Conservation (phyloP, 1,140 invertebrate genomes). For the Trichonephila inaurata region DNA sequence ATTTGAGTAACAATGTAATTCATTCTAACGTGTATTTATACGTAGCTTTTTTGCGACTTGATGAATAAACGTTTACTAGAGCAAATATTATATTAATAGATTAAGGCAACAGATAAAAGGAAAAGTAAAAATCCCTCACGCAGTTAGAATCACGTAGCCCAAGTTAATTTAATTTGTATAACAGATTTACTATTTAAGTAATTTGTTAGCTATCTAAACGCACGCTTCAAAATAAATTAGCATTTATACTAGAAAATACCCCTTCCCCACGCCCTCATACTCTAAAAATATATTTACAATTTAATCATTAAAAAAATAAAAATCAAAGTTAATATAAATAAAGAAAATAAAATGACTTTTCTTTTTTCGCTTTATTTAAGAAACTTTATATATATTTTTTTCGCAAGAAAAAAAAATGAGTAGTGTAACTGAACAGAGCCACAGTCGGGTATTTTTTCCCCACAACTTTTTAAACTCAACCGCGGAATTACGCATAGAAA, state of each 20-base stretch:
- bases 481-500: slow-evolving; percentile 60
- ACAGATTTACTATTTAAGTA: no score
- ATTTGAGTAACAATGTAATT: no score
- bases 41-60: no score
- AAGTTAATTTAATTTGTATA: no score
- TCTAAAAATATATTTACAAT: neutral
- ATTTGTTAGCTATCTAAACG: no score
- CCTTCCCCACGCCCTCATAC: neutral
- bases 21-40: no score
- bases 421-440: neutral
- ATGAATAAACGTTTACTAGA: no score
- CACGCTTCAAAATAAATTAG: neutral
- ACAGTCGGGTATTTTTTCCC: neutral
- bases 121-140: no score
- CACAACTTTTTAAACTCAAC: slow-evolving; percentile 21
- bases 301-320: neutral
- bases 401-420: neutral
- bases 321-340: neutral
- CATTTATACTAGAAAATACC: neutral
- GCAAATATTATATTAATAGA: no score
- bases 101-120: no score
- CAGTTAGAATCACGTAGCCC: no score
- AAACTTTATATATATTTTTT: neutral
- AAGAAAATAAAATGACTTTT: neutral
- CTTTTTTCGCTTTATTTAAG: neutral